phyloP scores from a whole-genome alignment of 2,888 invertebrate genomes.

The Melanostoma scalare region DNA sequence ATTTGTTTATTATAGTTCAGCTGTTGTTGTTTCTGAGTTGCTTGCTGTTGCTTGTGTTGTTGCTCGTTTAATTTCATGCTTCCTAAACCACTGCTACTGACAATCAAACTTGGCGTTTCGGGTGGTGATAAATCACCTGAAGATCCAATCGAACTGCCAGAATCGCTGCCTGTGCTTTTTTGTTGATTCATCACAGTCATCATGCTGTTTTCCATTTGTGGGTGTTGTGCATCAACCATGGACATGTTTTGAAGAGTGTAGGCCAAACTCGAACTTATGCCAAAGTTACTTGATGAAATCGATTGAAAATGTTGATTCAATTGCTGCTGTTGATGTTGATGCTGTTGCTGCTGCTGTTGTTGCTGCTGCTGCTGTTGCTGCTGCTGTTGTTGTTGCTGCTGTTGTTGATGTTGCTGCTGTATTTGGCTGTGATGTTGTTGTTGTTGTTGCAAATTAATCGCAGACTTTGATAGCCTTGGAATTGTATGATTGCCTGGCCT shows the following conservation, averaged over 20 bases:
- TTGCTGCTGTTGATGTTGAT: constrained; percentile 77
- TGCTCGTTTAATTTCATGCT: constrained; percentile 63
- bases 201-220: constrained; percentile 73
- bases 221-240: constrained; percentile 74
- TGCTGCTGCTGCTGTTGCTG: constrained; percentile 73
- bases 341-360: constrained; percentile 76
- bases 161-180: constrained; percentile 80
- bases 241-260: constrained; percentile 80
- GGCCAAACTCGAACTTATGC: constrained; percentile 75
- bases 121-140: constrained; percentile 81
- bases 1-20: constrained; percentile 79
- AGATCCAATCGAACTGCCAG: constrained; percentile 82
- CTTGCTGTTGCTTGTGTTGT: constrained; percentile 74
- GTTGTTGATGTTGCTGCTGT: constrained; percentile 69
- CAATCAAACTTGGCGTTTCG: constrained; percentile 80
- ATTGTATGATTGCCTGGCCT: constrained; percentile 77
- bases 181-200: constrained; percentile 77
- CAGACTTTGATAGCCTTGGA: constrained; percentile 79
- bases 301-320: constrained; percentile 78
- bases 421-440: constrained; percentile 78
- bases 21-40: constrained; percentile 65
- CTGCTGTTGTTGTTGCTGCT: constrained; percentile 27
- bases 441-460: constrained; percentile 75
- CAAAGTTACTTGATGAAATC: constrained; percentile 75
- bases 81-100: constrained; percentile 67